Conservation (phyloP, 2,113 vertebrate species). For the Heptranchias perlo region DNA sequence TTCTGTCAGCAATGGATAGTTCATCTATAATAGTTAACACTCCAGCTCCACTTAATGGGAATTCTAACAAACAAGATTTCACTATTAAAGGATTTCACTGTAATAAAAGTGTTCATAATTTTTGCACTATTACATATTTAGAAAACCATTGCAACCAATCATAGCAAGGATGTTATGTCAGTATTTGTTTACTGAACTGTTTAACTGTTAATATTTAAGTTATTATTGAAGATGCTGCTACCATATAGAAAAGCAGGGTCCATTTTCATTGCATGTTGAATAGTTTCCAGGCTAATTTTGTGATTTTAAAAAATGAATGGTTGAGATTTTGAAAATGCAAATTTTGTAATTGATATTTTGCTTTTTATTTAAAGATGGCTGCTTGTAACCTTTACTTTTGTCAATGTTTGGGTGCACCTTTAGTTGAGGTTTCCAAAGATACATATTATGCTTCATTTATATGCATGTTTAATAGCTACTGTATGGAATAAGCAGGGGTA, state of each 20-base stretch:
- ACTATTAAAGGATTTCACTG: not conserved
- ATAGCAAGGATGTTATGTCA: not conserved
- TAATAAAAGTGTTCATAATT: not conserved
- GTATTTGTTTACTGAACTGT: not conserved
- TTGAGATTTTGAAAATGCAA: not conserved
- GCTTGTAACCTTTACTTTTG: not conserved
- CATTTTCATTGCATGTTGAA: not conserved
- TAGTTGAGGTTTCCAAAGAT: not conserved
- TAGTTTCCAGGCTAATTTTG: not conserved
- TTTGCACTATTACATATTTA: not conserved
- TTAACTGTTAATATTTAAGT: not conserved
- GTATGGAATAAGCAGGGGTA: not conserved
- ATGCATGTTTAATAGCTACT: not conserved
- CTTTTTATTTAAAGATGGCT: not conserved
- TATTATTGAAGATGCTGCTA: not conserved
- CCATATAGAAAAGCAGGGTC: not conserved
- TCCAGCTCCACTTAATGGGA: not conserved
- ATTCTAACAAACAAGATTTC: not conserved
- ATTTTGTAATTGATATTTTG: not conserved
- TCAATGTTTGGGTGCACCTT: not conserved
- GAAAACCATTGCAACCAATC: not conserved
- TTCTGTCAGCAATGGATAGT: no score
- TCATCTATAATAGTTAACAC: not conserved
- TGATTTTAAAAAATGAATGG: not conserved
- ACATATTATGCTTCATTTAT: not conserved